Percentiles rank a stretch among this genome's conserved stretches.
Conservation (phyloP, 2,888 invertebrate genomes). For the Pseudoips prasinana region DNA sequence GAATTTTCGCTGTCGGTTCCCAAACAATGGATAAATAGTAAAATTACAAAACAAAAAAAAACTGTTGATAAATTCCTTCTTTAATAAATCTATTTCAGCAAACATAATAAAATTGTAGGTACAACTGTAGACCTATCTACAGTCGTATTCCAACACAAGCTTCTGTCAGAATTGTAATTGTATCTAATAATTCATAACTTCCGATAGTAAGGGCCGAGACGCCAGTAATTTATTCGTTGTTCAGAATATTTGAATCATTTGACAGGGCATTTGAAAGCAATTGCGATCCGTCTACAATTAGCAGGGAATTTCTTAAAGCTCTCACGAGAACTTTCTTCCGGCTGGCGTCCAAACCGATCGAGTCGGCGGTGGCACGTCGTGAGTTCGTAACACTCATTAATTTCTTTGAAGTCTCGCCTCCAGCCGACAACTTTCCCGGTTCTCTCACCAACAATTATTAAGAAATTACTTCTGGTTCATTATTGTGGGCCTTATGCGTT, state of each 20-base stretch:
- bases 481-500: slow-evolving; percentile 52
- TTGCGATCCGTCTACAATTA: slow-evolving; percentile 58
- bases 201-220: slow-evolving; percentile 33
- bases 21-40: no score
- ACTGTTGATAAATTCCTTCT: no score
- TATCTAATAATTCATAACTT: slow-evolving; percentile 46
- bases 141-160: no score
- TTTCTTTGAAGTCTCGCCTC: slow-evolving; percentile 75
- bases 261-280: slow-evolving; percentile 50
- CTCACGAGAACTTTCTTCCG: slow-evolving; percentile 72
- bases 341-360: slow-evolving; percentile 80
- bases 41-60: no score
- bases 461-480: slow-evolving; percentile 70
- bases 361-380: slow-evolving; percentile 69
- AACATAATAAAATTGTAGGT: no score
- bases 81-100: no score
- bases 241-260: slow-evolving; percentile 22
- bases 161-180: slow-evolving; percentile 32
- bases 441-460: slow-evolving; percentile 72
- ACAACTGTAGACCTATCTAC: no score
- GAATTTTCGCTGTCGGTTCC: no score
- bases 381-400: slow-evolving; percentile 80
- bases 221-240: slow-evolving; percentile 8
- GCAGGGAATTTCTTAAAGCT: slow-evolving; percentile 67
- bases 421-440: slow-evolving; percentile 63